Conservation (phyloP, 2,797 vertebrate species). For the Sebastolobus alascanus region DNA sequence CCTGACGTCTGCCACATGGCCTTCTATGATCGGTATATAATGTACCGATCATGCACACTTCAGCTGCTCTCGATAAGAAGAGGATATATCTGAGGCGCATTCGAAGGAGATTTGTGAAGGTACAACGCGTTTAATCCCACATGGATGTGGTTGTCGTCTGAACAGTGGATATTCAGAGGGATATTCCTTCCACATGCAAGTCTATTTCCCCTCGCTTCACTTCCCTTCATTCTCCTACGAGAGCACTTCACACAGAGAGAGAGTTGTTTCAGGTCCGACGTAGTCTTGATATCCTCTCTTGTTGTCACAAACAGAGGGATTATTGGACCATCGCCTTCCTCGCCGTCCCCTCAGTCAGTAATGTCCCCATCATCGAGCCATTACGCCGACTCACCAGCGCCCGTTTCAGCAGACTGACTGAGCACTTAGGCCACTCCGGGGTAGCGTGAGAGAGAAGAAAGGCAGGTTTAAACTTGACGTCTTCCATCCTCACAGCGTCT, state of each 20-base stretch:
- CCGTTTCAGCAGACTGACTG: constrained; percentile 41
- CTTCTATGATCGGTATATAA: constrained; percentile 17
- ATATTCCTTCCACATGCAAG: constrained; percentile 57
- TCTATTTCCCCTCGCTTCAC: constrained; percentile 41
- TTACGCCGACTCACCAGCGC: constrained; percentile 38
- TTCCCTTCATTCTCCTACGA: constrained; percentile 42
- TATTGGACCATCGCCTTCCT: constrained; percentile 52
- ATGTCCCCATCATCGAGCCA: constrained; percentile 59
- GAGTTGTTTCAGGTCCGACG: constrained; percentile 38
- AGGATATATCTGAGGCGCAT: constrained; percentile 24
- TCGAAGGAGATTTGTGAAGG: constrained; percentile 64
- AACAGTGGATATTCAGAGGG: constrained; percentile 53
- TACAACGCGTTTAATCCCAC: constrained; percentile 62
- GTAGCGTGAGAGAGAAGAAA: constrained; percentile 15
- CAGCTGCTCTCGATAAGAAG: background rate
- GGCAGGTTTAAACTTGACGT: background rate
- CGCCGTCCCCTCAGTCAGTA: constrained; percentile 43
- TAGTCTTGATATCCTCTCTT: constrained; percentile 49
- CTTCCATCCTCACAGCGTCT: constrained; percentile 6
- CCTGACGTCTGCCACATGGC: constrained; percentile 9
- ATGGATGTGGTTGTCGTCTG: constrained; percentile 53
- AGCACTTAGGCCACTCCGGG: constrained; percentile 33
- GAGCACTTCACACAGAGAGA: constrained; percentile 42
- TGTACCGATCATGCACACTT: background rate
- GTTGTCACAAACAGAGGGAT: constrained; percentile 70